phyloP scores from a whole-genome alignment of 2,797 vertebrate genomes.

The Oreonectes daqikongensis region DNA sequence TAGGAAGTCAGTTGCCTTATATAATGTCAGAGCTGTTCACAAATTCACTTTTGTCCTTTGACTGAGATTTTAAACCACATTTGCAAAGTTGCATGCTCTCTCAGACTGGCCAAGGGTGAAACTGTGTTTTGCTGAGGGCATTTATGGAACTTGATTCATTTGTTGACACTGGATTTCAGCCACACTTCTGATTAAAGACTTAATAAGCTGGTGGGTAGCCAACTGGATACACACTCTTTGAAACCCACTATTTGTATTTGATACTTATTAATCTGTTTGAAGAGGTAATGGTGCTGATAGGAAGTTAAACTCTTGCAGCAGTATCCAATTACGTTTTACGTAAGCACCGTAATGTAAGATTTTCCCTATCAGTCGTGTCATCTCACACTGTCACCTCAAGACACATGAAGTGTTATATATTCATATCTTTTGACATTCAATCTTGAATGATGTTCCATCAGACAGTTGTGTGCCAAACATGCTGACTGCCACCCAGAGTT shows the following conservation, averaged over 20 bases:
- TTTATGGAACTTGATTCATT: slow-evolving; percentile 39
- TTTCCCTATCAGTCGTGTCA: neutral
- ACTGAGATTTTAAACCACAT: slow-evolving; percentile 13
- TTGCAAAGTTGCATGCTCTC: neutral
- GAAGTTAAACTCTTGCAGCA: neutral
- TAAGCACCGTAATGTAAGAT: neutral
- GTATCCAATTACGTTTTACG: neutral
- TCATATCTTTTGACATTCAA: slow-evolving; percentile 2
- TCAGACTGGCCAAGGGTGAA: slow-evolving; percentile 31
- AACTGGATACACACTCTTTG: slow-evolving; percentile 15
- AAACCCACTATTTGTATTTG: neutral
- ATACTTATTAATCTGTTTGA: slow-evolving; percentile 5
- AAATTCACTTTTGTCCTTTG: slow-evolving; percentile 16
- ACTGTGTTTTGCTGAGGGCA: slow-evolving; percentile 26
- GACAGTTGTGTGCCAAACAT: slow-evolving; percentile 10
- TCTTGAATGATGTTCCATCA: slow-evolving; percentile 2
- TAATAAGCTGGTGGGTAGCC: slow-evolving; percentile 31
- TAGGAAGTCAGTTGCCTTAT: slow-evolving; percentile 8
- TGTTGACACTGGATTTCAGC: slow-evolving; percentile 45
- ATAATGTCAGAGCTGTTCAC: slow-evolving; percentile 15
- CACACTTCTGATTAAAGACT: slow-evolving; percentile 43
- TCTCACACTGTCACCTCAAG: slow-evolving; percentile 2
- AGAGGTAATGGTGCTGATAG: neutral
- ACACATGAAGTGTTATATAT: slow-evolving; percentile 1
- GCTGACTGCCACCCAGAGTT: slow-evolving; percentile 20